Percentiles rank a stretch among this genome's conserved stretches.
Evolutionary conservation across 2,888 invertebrate species (phyloP).

Genomic region (Onthophagus sagittarius): DNA sequence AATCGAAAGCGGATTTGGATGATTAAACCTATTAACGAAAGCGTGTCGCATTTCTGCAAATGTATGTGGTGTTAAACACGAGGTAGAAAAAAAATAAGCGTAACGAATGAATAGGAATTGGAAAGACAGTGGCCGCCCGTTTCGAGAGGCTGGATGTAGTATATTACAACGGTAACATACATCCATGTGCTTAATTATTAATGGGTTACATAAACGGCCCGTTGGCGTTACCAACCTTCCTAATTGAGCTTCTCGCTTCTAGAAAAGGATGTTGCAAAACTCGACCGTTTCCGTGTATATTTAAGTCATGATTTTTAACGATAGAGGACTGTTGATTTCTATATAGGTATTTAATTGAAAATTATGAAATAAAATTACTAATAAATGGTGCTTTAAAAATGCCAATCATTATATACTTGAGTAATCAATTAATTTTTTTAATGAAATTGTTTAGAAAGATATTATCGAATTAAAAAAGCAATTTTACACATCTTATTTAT

Average conservation of each 20-base stretch:
- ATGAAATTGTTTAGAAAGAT: too few relatives aligned
- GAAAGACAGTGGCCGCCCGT: neutral
- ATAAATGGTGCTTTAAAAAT: too few relatives aligned
- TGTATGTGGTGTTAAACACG: neutral
- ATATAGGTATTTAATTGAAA: neutral
- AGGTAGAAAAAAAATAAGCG: neutral
- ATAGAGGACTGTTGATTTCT: neutral
- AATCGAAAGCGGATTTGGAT: constrained; percentile 8
- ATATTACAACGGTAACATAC: neutral
- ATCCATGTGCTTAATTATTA: neutral
- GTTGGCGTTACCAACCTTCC: neutral
- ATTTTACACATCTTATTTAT: too few relatives aligned
- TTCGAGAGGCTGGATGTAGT: neutral
- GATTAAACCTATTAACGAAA: constrained; percentile 7
- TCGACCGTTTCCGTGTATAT: neutral
- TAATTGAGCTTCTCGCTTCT: neutral
- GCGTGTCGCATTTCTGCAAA: neutral
- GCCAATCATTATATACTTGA: too few relatives aligned
- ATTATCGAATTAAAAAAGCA: too few relatives aligned
- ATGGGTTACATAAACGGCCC: neutral
- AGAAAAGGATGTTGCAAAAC: neutral
- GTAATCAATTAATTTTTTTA: too few relatives aligned
- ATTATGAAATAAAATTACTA: too few relatives aligned
- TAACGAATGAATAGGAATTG: neutral
- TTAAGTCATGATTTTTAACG: neutral